Base-by-base conservation (phyloP, 2,888 invertebrate species). In the Zhuqinia jingwanae region DNA sequence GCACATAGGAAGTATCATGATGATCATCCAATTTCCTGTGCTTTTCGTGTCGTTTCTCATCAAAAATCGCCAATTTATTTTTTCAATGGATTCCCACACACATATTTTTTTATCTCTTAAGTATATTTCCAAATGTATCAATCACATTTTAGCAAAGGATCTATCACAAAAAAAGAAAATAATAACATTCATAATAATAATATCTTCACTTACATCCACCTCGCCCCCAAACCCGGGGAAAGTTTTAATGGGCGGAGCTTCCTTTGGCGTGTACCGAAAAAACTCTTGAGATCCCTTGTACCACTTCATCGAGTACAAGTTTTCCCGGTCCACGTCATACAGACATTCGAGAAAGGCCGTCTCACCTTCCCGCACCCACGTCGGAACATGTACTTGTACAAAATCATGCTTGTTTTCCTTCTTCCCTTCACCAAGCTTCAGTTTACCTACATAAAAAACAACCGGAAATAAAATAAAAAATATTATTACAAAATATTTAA, bases 251-350 rank as follows among this genome's bases (percentile, higher is more conserved):
- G 90, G 75, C 30, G 90, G 90, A 3, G 88, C 79, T 65, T 91
- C 91, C 58, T 88, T 89, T 6, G 91, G 91, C 11, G 90, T 89
- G 68, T 88, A 91, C 22, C 90, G 76, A 87, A 89, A 90, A 82
- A 90, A 91, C 84, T 90, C 91, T 45, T 89, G 81, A 70, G 68
- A 77, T n/a, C 90, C 91, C 65, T 90, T 91, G 80, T 91, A 91
- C 91, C 91, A 91, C 65, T 91, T 90, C 82, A 91, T 87, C 53
- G 89, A 89, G 82, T 90, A 91, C 11, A 90, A 81, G 6, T 87
- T 45, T 36, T 90, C 89, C 30, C 58, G 73, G 8, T 89, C 89
- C 77, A 90, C 77, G 45, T 90, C 89, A 53, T 88, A 89, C 63
- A 88, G 83, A 58, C 90, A 90, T 11, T 87, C 76, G 45, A 90